These are phyloP conservation scores for Gymnothorax javanicus DNA, from an alignment of 2,797 vertebrate species.

Conservation along the genomic window DNA sequence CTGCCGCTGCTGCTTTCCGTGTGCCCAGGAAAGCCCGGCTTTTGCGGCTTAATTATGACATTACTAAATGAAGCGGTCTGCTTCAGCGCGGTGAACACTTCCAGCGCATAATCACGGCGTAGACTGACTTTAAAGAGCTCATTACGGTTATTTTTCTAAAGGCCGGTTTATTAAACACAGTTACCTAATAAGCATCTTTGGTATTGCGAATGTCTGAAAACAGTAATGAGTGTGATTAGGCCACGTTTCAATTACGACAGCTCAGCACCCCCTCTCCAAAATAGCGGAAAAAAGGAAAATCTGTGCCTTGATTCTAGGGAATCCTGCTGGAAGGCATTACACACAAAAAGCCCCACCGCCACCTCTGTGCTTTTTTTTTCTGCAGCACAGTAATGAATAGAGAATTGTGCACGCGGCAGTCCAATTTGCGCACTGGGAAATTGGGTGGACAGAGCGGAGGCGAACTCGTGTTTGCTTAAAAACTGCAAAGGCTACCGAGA, in stretches of 20 bases:
- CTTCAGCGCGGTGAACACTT: slow-evolving; percentile 84
- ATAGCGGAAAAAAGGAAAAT: slow-evolving; percentile 23
- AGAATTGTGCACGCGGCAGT: slow-evolving; percentile 89
- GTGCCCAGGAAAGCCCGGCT: slow-evolving; percentile 47
- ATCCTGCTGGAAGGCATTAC: slow-evolving; percentile 80
- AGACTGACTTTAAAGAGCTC: slow-evolving; percentile 96
- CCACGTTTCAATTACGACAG: slow-evolving; percentile 97
- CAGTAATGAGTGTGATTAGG: slow-evolving; percentile 98
- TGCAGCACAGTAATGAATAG: slow-evolving; percentile 92
- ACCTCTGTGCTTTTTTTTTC: slow-evolving; percentile 92
- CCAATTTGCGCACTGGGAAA: slow-evolving; percentile 91
- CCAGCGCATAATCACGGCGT: slow-evolving; percentile 88
- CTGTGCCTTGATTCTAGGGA: slow-evolving; percentile 64
- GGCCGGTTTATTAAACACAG: slow-evolving; percentile 94
- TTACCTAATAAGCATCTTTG: slow-evolving; percentile 94
- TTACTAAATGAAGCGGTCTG: slow-evolving; percentile 93
- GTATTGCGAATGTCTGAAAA: slow-evolving; percentile 92
- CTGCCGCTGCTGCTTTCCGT: background rate
- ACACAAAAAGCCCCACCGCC: slow-evolving; percentile 73
- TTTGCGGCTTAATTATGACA: slow-evolving; percentile 88
- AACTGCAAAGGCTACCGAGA: slow-evolving; percentile 80
- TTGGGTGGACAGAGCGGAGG: slow-evolving; percentile 84
- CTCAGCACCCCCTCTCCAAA: slow-evolving; percentile 34
- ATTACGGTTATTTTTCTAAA: slow-evolving; percentile 95
- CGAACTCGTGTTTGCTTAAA: slow-evolving; percentile 89